Evolutionary conservation across 2,113 vertebrate species (phyloP), one percentile per base, ranked within the genome.

Genomic region (Cyphomyrus plagiostoma): DNA sequence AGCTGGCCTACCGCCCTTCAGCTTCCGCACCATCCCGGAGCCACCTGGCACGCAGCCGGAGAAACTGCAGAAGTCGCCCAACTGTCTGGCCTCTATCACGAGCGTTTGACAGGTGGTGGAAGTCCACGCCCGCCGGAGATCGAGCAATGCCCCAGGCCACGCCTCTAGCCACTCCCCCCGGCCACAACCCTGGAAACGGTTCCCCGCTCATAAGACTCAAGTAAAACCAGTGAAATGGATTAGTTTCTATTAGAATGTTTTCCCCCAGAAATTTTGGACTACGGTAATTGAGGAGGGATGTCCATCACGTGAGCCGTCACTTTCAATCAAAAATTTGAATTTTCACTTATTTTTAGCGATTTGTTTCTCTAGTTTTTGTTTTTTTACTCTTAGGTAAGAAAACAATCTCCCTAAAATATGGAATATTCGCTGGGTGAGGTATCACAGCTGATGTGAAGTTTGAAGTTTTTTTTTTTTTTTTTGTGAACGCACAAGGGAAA

Each of bases 31-130:
- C 83, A 93, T 97, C 90, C 94, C 97, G 0, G 98, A 99, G 92
- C 96, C 98, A 0, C 94, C 97, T 0, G 50, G 96, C 45, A 94
- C 93, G 3, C 98, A 98, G 92, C 95, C 97, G n/a, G 98, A 99
- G 94, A 99, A 98, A 93, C 95, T 98, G 90, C 98, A 98, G 95
- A 99, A 99, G 96, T 96, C 97, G 92, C 95, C 95, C 92, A 95
- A 95, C 96, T 99, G 97, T 96, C 95, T 99, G 93, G 98, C 98
- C 90, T 99, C 98, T 92, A 98, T 99, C 95, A 99, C 98, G 94
- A 99, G 98, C 92, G 98, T 99, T 95, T 99, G 96, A 97, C 89
- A 90, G 93, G 74, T 15, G 23, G 45, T 26, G 39, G 39, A 42
- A 52, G 88, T 7, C 15, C 53, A 26, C 9, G 48, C 39, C 70